Percentiles rank a stretch among this genome's conserved stretches.
These are phyloP conservation scores for Scaptomyza polygonia DNA, from an alignment of 2,888 invertebrate species.

Conservation along the genomic window DNA sequence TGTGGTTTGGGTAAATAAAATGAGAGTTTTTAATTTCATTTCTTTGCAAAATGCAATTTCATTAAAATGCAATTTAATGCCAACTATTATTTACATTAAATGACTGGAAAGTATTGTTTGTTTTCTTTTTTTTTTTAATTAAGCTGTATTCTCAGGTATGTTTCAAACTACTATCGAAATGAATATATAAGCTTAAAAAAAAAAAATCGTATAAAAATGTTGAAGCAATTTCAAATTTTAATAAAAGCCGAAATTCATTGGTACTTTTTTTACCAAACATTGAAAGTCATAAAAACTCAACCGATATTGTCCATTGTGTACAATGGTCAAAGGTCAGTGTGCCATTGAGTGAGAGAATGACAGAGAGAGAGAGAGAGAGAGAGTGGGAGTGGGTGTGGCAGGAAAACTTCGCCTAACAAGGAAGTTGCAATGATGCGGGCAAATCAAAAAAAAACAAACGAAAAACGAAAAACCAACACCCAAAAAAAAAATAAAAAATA, in stretches of 20 bases:
- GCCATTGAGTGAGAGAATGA: slow-evolving; percentile 16
- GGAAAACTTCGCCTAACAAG: slow-evolving; percentile 49
- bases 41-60: too few relatives aligned
- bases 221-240: too few relatives aligned
- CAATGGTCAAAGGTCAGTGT: slow-evolving; percentile 55
- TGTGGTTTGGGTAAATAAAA: not conserved
- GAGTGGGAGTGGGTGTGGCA: not conserved
- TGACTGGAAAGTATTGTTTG: not conserved
- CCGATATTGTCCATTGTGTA: slow-evolving; percentile 4
- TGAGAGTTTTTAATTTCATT: not conserved
- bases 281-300: not conserved
- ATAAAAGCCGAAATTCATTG: too few relatives aligned
- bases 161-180: too few relatives aligned
- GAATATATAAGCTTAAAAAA: too few relatives aligned
- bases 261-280: too few relatives aligned
- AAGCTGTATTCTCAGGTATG: too few relatives aligned
- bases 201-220: too few relatives aligned
- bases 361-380: not conserved
- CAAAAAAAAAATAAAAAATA: slow-evolving; percentile 5
- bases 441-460: slow-evolving; percentile 17
- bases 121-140: too few relatives aligned
- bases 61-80: not conserved
- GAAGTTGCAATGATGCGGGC: slow-evolving; percentile 71
- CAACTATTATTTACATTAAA: not conserved
- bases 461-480: slow-evolving; percentile 10